phyloP scores from a whole-genome alignment of 1,140 invertebrate species.

The Neodiprion lecontei region DNA sequence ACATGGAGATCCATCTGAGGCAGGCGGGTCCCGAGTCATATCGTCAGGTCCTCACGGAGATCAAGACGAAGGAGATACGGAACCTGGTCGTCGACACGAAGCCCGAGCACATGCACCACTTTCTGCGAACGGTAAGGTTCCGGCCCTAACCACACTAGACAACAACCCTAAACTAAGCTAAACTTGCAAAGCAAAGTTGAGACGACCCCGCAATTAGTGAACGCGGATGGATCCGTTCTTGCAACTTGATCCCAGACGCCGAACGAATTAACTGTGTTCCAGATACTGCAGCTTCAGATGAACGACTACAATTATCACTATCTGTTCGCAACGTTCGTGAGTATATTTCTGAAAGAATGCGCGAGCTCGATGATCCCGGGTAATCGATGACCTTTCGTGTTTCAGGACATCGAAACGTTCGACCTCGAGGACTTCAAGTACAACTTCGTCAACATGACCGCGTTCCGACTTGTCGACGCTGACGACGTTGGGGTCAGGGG shows the following conservation, averaged over 20 bases:
- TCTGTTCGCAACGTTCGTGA: conserved; percentile 74
- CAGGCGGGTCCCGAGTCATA: conserved; percentile 67
- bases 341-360: conserved; percentile 44
- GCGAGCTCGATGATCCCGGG: background rate
- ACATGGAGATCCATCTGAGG: conserved; percentile 66
- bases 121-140: conserved; percentile 66
- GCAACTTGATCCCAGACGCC: too few species aligned
- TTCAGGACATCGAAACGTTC: conserved; percentile 69
- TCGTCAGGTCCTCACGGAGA: conserved; percentile 65
- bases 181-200: too few species aligned
- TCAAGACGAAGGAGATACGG: conserved; percentile 68
- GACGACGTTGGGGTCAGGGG: conserved; percentile 64
- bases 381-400: background rate
- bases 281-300: conserved; percentile 73
- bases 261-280: conserved; percentile 31
- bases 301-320: conserved; percentile 77
- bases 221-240: too few species aligned
- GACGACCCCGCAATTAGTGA: too few species aligned
- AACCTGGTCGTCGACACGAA: conserved; percentile 70
- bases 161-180: too few species aligned
- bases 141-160: too few species aligned
- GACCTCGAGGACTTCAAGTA: conserved; percentile 72
- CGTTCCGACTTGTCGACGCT: conserved; percentile 68
- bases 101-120: conserved; percentile 66
- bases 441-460: conserved; percentile 73